phyloP scores from a whole-genome alignment of 1,140 invertebrate species.

The Caenorhabditis brenneri region DNA sequence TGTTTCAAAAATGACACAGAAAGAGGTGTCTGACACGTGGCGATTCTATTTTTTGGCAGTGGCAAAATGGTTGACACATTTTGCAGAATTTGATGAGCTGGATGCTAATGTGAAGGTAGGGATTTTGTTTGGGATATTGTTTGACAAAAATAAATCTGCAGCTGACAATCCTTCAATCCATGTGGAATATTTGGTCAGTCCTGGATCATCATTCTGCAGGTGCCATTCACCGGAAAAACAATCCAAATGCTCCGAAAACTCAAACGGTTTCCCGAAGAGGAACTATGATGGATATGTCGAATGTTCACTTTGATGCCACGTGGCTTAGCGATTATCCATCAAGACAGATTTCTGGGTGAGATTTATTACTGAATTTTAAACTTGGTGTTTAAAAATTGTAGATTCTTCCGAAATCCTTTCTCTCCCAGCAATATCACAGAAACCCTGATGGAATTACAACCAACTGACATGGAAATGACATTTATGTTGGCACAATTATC shows the following conservation, averaged over 20 bases:
- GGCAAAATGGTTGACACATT: slow-evolving; percentile 5
- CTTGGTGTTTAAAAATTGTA: no score
- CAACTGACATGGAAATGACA: not conserved
- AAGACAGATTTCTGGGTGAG: not conserved
- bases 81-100: not conserved
- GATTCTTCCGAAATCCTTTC: not conserved
- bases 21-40: not conserved
- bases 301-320: not conserved
- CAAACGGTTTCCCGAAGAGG: not conserved
- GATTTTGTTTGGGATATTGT: not conserved
- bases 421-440: not conserved
- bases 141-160: not conserved
- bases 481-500: not conserved
- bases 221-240: not conserved
- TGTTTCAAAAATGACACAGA: not conserved
- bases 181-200: not conserved
- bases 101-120: not conserved
- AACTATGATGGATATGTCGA: not conserved
- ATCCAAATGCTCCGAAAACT: not conserved
- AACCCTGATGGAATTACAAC: not conserved
- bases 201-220: not conserved
- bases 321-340: slow-evolving; percentile 11
- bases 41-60: not conserved
- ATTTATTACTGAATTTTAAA: not conserved
- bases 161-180: not conserved